Evolutionary conservation across 2,888 invertebrate species (phyloP).

Genomic region (Tetanocera ferruginea): DNA sequence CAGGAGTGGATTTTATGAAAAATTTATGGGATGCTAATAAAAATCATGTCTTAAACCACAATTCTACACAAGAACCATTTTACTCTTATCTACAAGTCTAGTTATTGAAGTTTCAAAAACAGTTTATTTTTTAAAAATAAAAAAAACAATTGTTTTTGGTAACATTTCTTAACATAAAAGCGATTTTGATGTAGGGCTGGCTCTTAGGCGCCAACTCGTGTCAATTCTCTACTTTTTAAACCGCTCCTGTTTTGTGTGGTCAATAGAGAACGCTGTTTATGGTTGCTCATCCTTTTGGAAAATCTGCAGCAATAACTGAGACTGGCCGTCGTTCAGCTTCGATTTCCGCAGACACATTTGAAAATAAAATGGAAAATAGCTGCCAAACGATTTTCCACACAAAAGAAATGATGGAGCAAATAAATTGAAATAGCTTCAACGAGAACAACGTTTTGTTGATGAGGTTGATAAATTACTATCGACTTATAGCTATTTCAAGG

Average conservation of each 20-base stretch:
- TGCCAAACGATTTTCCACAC: slow-evolving; percentile 28
- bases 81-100: too few relatives aligned
- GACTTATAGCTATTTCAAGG: too few relatives aligned
- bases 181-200: neutral
- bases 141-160: too few relatives aligned
- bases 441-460: neutral
- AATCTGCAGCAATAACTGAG: neutral
- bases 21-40: too few relatives aligned
- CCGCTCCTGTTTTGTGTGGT: neutral
- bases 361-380: slow-evolving; percentile 2
- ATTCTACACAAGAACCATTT: too few relatives aligned
- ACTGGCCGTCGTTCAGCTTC: neutral
- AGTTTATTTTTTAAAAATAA: too few relatives aligned
- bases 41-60: too few relatives aligned
- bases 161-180: too few relatives aligned
- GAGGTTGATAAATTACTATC: neutral
- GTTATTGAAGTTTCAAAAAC: too few relatives aligned
- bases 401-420: slow-evolving; percentile 1
- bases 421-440: neutral
- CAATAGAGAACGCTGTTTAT: neutral
- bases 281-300: neutral
- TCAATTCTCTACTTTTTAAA: neutral
- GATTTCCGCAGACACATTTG: neutral
- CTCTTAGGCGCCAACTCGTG: neutral
- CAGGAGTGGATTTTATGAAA: too few relatives aligned